phyloP scores from a whole-genome alignment of 2,888 invertebrate genomes.

The Diplazon laetatorius region DNA sequence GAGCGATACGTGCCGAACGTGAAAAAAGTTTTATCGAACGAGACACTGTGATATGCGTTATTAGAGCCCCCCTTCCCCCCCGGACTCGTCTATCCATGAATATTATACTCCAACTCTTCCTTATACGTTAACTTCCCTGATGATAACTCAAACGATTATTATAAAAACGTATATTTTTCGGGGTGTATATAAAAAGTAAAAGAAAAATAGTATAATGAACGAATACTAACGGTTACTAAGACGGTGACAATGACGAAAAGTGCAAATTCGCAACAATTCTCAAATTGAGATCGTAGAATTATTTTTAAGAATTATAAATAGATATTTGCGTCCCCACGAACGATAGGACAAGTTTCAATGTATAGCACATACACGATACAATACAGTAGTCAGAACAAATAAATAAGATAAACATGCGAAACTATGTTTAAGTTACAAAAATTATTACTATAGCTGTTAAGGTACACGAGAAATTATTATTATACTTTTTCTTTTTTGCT shows the following conservation, averaged over 20 bases:
- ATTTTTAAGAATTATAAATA: too few relatives aligned
- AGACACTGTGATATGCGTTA: conserved; percentile 81
- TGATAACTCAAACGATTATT: conserved; percentile 30
- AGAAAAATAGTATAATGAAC: conserved; percentile 35
- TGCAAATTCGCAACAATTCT: conserved; percentile 2
- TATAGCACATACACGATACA: too few relatives aligned
- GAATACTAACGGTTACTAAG: conserved; percentile 4
- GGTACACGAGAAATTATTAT: conserved; percentile 15
- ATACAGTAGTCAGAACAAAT: not conserved
- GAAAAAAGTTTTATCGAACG: conserved; percentile 67
- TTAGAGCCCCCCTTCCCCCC: conserved; percentile 74
- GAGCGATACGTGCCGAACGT: conserved; percentile 36
- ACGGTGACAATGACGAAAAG: not conserved
- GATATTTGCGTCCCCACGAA: too few relatives aligned
- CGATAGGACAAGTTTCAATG: not conserved
- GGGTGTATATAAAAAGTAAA: conserved; percentile 49
- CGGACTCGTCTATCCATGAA: conserved; percentile 43
- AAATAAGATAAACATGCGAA: not conserved
- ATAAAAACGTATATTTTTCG: conserved; percentile 32
- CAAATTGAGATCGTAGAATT: not conserved
- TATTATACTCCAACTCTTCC: conserved; percentile 17
- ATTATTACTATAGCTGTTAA: conserved; percentile 8
- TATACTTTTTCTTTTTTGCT: conserved; percentile 10
- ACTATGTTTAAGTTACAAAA: conserved; percentile 18
- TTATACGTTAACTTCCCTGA: conserved; percentile 11